Evolutionary conservation across 2,797 vertebrate genomes (phyloP).

Genomic region (Champsocephalus gunnari): DNA sequence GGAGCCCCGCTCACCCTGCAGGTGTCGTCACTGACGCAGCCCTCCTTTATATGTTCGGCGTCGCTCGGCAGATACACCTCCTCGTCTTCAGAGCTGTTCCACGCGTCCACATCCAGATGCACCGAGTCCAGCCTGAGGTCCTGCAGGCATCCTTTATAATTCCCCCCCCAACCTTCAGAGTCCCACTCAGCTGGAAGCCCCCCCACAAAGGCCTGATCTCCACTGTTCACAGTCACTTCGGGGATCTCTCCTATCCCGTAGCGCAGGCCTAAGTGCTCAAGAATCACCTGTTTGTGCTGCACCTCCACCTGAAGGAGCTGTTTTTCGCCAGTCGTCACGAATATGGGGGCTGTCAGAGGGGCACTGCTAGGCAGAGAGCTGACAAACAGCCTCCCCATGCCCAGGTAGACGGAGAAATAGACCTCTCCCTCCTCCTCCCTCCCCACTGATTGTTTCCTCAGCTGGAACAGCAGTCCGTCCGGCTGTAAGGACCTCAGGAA

Average conservation of each 20-base stretch:
- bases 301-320: constrained; percentile 85
- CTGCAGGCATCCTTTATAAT: constrained; percentile 94
- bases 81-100: constrained; percentile 49
- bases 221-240: constrained; percentile 67
- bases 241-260: constrained; percentile 77
- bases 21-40: constrained; percentile 90
- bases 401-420: constrained; percentile 87
- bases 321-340: constrained; percentile 85
- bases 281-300: constrained; percentile 71
- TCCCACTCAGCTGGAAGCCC: constrained; percentile 77
- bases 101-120: constrained; percentile 76
- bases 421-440: constrained; percentile 36
- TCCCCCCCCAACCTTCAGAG: constrained; percentile 85
- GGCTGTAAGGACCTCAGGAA: constrained; percentile 88
- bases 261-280: constrained; percentile 70
- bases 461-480: constrained; percentile 88
- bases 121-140: constrained; percentile 87
- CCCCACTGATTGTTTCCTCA: constrained; percentile 70
- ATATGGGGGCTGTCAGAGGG: constrained; percentile 72
- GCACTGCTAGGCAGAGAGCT: constrained; percentile 39
- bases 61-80: constrained; percentile 68
- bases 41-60: constrained; percentile 79
- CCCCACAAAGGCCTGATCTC: constrained; percentile 84
- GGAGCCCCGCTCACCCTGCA: constrained; percentile 83
- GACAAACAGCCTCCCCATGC: constrained; percentile 82